Evolutionary conservation across 2,888 invertebrate species (phyloP).

Genomic region (Clivina fossor): DNA sequence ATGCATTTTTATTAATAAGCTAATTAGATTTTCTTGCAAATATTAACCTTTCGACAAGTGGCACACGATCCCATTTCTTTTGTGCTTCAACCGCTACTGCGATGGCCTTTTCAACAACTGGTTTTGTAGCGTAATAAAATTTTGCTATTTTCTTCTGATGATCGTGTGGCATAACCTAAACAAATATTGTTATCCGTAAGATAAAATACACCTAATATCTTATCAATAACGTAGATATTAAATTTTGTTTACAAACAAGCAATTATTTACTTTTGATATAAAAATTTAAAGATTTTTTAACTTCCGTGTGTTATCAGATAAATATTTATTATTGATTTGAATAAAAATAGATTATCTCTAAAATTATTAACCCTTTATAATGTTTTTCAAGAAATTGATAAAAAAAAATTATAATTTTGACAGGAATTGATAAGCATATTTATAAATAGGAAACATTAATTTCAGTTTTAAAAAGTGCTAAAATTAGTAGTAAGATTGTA

Average conservation of each 20-base stretch:
- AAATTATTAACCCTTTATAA: no score
- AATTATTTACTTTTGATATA: conserved; percentile 7
- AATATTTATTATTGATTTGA: no score
- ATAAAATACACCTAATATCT: no score
- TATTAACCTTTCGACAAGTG: conserved; percentile 66
- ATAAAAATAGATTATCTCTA: no score
- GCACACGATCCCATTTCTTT: conserved; percentile 83
- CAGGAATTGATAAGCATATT: no score
- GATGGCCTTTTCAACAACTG: conserved; percentile 84
- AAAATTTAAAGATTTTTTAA: no score
- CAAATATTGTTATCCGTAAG: no score
- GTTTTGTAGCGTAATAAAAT: conserved; percentile 88
- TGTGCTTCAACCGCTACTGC: conserved; percentile 76
- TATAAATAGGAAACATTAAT: no score
- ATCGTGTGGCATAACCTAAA: conserved; percentile 79
- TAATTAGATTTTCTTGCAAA: not conserved
- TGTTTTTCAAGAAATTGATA: no score
- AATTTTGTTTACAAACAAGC: not conserved
- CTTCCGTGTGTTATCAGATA: not conserved
- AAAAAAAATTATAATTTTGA: no score
- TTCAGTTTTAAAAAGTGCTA: no score
- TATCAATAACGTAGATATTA: not conserved
- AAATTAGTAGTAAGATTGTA: no score
- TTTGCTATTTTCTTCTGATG: conserved; percentile 86
- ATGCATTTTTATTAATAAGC: not conserved